phyloP scores from a whole-genome alignment of 2,113 vertebrate genomes.

The Xenus cinereus region DNA sequence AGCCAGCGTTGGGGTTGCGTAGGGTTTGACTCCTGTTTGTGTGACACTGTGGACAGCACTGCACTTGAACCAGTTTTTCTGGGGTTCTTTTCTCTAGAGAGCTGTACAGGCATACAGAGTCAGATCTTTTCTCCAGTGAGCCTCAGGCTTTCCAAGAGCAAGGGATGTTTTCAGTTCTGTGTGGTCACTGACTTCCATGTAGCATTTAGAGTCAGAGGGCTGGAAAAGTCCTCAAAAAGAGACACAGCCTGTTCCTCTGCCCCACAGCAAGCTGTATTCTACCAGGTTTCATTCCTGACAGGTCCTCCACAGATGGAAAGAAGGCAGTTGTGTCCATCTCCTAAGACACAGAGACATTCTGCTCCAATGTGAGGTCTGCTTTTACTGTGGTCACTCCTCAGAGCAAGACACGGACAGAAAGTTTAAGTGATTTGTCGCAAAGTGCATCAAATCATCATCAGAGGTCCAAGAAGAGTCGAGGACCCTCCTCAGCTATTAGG shows the following conservation, averaged over 20 bases:
- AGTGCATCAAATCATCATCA: background rate
- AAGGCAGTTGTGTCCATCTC: background rate
- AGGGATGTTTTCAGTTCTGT: background rate
- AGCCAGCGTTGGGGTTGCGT: background rate
- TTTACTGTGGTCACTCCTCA: background rate
- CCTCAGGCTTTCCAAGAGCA: background rate
- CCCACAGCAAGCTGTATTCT: background rate
- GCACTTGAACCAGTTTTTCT: background rate
- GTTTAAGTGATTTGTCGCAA: background rate
- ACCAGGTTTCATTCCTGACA: background rate
- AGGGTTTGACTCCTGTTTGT: background rate
- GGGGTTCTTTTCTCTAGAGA: background rate
- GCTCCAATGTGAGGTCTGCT: fast-evolving
- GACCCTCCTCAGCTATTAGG: background rate
- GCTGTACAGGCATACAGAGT: background rate
- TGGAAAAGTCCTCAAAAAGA: background rate
- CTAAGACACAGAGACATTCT: background rate
- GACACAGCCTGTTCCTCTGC: background rate
- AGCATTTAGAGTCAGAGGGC: background rate
- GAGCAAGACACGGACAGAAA: fast-evolving
- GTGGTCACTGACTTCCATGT: background rate
- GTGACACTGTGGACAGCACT: background rate
- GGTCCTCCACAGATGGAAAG: background rate
- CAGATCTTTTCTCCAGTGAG: background rate
- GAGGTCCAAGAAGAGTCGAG: background rate